Conservation (phyloP, 2,888 invertebrate species). For the Tenthredo distinguenda region DNA sequence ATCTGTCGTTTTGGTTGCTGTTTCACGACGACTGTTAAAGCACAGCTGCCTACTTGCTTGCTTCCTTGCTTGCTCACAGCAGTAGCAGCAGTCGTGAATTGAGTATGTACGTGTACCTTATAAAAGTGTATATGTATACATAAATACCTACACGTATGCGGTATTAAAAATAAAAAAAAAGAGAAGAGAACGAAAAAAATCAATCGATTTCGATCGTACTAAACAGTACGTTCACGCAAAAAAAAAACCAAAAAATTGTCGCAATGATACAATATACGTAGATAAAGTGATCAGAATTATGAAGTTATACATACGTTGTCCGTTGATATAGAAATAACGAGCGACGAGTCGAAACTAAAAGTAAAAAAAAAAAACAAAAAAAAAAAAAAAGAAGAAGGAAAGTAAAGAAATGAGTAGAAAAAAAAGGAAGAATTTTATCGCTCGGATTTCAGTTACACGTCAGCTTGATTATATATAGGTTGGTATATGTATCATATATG, state of each 20-base stretch:
- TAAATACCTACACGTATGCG: not conserved
- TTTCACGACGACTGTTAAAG: not conserved
- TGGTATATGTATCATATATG: not conserved
- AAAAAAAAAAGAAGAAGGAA: not conserved
- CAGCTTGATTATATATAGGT: not conserved
- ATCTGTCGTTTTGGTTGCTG: slow-evolving; percentile 2
- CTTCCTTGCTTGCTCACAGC: not conserved
- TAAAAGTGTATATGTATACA: not conserved
- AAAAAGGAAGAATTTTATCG: not conserved
- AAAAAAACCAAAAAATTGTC: too few species aligned
- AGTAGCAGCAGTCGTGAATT: not conserved
- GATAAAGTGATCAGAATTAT: too few species aligned
- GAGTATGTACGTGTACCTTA: not conserved
- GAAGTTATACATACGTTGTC: too few species aligned
- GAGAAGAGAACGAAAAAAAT: not conserved
- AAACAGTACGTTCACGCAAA: too few species aligned
- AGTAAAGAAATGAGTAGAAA: not conserved
- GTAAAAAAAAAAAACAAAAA: not conserved
- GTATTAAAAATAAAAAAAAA: not conserved
- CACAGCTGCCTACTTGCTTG: not conserved
- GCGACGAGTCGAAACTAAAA: too few species aligned
- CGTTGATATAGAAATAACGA: too few species aligned
- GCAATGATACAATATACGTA: too few species aligned
- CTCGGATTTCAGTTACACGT: not conserved
- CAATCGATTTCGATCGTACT: too few species aligned